A percentile compares a stretch with the other conserved stretches of the same genome.
Evolutionary conservation across 2,888 invertebrate genomes (phyloP).

Genomic region (Chorisops tibialis): DNA sequence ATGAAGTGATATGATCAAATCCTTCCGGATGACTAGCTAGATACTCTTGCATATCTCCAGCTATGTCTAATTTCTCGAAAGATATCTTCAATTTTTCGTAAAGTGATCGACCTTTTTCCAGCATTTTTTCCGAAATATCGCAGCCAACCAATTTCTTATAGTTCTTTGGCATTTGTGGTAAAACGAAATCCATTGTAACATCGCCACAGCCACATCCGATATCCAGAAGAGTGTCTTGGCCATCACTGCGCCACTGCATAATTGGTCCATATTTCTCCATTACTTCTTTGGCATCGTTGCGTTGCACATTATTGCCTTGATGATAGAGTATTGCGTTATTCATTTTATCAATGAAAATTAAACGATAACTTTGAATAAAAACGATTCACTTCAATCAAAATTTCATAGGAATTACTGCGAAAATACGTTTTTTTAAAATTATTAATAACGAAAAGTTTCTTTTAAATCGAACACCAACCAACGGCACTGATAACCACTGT

Average conservation of each 20-base stretch:
- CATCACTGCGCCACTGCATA: slow-evolving; percentile 54
- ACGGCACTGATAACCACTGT: too few relatives aligned
- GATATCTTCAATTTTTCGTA: slow-evolving; percentile 51
- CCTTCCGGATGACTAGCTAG: slow-evolving; percentile 9
- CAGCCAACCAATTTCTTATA: slow-evolving; percentile 56
- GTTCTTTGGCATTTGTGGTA: slow-evolving; percentile 56
- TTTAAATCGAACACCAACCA: too few relatives aligned
- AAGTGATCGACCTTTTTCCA: slow-evolving; percentile 57
- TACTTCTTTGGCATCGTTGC: slow-evolving; percentile 59
- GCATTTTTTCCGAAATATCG: slow-evolving; percentile 66
- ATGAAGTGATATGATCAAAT: slow-evolving; percentile 63
- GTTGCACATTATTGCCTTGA: slow-evolving; percentile 62
- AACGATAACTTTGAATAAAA: too few relatives aligned
- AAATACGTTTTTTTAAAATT: too few relatives aligned
- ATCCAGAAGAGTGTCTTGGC: slow-evolving; percentile 56
- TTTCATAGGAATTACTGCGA: too few relatives aligned
- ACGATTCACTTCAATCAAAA: too few relatives aligned
- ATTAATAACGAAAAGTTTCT: too few relatives aligned
- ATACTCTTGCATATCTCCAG: slow-evolving; percentile 40
- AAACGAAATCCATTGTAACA: slow-evolving; percentile 58
- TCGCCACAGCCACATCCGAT: slow-evolving; percentile 69
- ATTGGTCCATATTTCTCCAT: slow-evolving; percentile 59
- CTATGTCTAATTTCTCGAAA: slow-evolving; percentile 56
- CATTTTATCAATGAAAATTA: too few relatives aligned
- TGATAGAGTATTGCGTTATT: slow-evolving; percentile 62